phyloP scores from a whole-genome alignment of 2,888 invertebrate genomes.

The Dascillus cervinus region DNA sequence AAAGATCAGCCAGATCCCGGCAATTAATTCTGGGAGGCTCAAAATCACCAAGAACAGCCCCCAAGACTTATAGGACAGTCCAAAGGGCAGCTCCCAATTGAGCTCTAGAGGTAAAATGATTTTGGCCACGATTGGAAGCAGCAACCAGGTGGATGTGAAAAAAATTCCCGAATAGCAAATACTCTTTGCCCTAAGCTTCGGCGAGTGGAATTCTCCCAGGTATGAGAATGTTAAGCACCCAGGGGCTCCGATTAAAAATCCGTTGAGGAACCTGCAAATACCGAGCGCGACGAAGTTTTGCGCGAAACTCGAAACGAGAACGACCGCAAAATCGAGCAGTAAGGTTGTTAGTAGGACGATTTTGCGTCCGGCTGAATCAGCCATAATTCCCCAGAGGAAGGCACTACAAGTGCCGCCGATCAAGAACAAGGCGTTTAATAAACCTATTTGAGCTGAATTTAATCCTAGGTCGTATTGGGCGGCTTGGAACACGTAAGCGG shows the following conservation, averaged over 20 bases:
- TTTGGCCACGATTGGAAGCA: slow-evolving; percentile 50
- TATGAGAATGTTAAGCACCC: slow-evolving; percentile 56
- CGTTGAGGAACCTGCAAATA: slow-evolving; percentile 55
- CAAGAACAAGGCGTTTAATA: slow-evolving; percentile 65
- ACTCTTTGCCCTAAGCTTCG: slow-evolving; percentile 49
- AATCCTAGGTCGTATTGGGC: slow-evolving; percentile 63
- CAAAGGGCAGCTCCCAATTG: slow-evolving; percentile 18
- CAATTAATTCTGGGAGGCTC: slow-evolving; percentile 55
- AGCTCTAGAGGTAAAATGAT: slow-evolving; percentile 28
- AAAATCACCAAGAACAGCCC: slow-evolving; percentile 61
- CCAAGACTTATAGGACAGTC: slow-evolving; percentile 62
- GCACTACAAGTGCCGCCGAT: slow-evolving; percentile 66
- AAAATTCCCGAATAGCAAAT: slow-evolving; percentile 58
- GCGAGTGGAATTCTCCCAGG: slow-evolving; percentile 58
- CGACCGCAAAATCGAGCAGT: slow-evolving; percentile 45
- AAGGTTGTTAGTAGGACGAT: slow-evolving; percentile 37
- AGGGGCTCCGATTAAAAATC: slow-evolving; percentile 54
- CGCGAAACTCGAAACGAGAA: slow-evolving; percentile 50
- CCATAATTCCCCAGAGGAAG: slow-evolving; percentile 72
- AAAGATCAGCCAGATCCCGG: slow-evolving; percentile 49
- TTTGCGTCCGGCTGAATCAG: slow-evolving; percentile 66
- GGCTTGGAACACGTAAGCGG: slow-evolving; percentile 66
- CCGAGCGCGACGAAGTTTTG: slow-evolving; percentile 52
- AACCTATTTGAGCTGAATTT: slow-evolving; percentile 58
- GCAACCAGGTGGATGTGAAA: slow-evolving; percentile 59